Conservation (phyloP, 92 coral and sea anemone genomes). For the Pocillopora meandrina region DNA sequence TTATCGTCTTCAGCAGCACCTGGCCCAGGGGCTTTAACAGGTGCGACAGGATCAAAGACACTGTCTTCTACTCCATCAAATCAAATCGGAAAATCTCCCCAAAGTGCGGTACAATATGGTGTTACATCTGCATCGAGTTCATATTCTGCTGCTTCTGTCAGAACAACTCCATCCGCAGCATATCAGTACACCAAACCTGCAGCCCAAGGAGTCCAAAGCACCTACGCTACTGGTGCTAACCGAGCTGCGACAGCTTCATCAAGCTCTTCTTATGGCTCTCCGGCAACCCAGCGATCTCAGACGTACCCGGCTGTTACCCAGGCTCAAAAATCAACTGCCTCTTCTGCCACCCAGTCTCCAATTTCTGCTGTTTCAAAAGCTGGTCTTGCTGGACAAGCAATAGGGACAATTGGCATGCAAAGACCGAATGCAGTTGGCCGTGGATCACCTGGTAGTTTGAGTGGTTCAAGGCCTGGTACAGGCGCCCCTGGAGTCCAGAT, state of each 20-base stretch:
- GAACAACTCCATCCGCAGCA: not conserved
- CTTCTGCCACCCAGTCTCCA: not conserved
- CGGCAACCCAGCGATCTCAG: constrained; percentile 13
- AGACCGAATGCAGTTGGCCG: constrained; percentile 31
- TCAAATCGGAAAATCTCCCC: constrained; percentile 29
- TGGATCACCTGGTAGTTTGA: not conserved
- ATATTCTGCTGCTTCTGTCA: not conserved
- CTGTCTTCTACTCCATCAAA: constrained; percentile 11
- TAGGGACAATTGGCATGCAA: constrained; percentile 18
- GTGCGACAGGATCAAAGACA: constrained; percentile 10
- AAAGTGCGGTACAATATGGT: constrained; percentile 2
- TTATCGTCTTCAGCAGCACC: constrained; percentile 7
- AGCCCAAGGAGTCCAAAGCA: constrained; percentile 40
- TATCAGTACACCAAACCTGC: constrained; percentile 45
- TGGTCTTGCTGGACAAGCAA: constrained; percentile 30
- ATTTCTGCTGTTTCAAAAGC: constrained; percentile 27
- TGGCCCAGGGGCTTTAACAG: not conserved
- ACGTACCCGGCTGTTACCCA: not conserved
- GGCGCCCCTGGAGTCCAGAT: constrained; percentile 11
- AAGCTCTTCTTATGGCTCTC: constrained; percentile 26
- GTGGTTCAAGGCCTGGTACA: constrained; percentile 30
- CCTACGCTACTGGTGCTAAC: constrained; percentile 27
- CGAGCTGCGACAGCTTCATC: constrained; percentile 38
- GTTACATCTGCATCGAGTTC: not conserved
- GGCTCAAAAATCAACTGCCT: constrained; percentile 11